These are phyloP conservation scores for Platysternon megacephalum DNA, from an alignment of 2,113 vertebrate genomes.

Conservation along the genomic window DNA sequence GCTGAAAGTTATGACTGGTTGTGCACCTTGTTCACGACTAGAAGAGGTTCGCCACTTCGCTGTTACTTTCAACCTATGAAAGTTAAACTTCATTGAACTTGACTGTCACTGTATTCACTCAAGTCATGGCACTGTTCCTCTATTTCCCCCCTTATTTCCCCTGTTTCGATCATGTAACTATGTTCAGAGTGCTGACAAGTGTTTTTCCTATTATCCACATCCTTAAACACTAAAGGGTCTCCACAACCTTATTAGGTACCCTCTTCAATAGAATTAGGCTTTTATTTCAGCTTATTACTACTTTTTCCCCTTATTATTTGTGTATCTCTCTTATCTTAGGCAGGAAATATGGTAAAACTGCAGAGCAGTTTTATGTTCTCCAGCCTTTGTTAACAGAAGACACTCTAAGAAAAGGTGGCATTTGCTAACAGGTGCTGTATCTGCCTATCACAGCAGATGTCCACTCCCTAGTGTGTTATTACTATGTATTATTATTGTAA, in stretches of 20 bases:
- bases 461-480: neutral
- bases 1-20: neutral
- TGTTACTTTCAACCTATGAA: neutral
- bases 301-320: neutral
- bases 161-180: neutral
- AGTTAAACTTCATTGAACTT: neutral
- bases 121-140: neutral
- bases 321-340: neutral
- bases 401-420: neutral
- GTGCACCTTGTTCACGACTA: neutral
- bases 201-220: neutral
- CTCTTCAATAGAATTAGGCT: neutral
- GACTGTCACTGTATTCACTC: neutral
- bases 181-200: constrained; percentile 2
- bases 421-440: fast-evolving
- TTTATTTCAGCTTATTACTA: neutral
- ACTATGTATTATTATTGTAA: neutral
- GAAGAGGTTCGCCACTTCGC: neutral
- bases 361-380: neutral
- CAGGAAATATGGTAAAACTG: neutral
- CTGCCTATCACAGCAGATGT: neutral
- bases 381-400: neutral
- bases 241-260: neutral
- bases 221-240: neutral
- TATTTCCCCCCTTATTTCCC: neutral